Base-by-base conservation (phyloP, 2,113 vertebrate species). In the Miniopterus natalensis region DNA sequence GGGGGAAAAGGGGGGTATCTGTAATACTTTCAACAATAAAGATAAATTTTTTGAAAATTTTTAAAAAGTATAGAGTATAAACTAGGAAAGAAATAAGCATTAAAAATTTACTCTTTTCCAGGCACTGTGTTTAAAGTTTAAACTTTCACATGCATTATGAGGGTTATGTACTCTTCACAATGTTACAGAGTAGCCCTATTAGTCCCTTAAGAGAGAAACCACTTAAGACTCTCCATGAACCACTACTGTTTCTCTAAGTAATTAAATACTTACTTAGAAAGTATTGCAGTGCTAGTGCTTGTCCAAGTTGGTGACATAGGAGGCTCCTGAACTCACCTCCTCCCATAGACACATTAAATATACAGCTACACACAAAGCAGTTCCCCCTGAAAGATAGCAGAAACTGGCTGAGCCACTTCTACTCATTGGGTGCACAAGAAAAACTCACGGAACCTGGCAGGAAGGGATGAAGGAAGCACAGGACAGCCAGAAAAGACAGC, bases 111-210 rank as follows among this genome's bases (percentile, higher is more conserved):
- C 4, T 85, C 25, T 88, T 51, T 66, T 57, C 66, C 4, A 84
- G 65, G 0, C 57, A 63, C 63, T 21, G 17, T 14, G 36, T 81
- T 85, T 81, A 68, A 88, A 68, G 3, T 55, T 90, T 80, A 73
- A 79, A 36, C 2, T 88, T 68, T 21, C 42, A 75, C 70, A 36
- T 31, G 13, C 7, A 18, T 80, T 47, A 40, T 91, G 88, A 71
- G 77, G 10, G 70, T 89, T 92, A 59, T 42, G 66, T 87, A 79
- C 18, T 71, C 84, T 25, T 93, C 84, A 77, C 53, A 80, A 17
- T 18, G 15, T 93, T 84, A 31, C 4, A 73, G 84, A 95, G 21
- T 25, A 71, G 18, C 21, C 20, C 17, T 25, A 49, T 80, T 59
- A n/a, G 23, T 74, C n/a, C 40, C 25, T 27, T 55, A 53, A 59